phyloP scores from a whole-genome alignment of 2,888 invertebrate species.

The Ctenicera cuprea region DNA sequence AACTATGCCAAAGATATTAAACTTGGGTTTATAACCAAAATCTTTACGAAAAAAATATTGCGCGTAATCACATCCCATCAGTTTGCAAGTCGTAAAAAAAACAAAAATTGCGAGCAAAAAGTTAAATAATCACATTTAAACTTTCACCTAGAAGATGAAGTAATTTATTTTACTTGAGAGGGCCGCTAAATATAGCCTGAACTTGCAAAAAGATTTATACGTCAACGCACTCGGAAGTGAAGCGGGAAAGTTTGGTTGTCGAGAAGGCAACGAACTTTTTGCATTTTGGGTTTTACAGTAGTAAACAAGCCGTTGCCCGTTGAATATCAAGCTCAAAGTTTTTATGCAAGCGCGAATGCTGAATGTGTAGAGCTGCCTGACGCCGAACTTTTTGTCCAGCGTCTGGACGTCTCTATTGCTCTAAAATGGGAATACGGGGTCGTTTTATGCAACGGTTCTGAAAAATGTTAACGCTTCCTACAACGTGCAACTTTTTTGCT shows the following conservation, averaged over 20 bases:
- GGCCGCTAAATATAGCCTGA: background rate
- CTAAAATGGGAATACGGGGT: slow-evolving; percentile 20
- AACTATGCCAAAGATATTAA: no score
- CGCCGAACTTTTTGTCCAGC: slow-evolving; percentile 20
- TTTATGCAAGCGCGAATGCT: slow-evolving; percentile 21
- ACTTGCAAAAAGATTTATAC: background rate
- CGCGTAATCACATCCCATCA: no score
- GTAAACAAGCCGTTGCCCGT: slow-evolving; percentile 31
- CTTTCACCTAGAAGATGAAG: background rate
- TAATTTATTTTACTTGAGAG: background rate
- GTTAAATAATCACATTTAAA: no score
- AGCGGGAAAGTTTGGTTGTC: background rate
- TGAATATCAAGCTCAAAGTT: slow-evolving; percentile 15
- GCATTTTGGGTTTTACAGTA: slow-evolving; percentile 22
- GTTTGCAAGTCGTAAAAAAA: no score
- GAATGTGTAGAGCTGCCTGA: slow-evolving; percentile 18
- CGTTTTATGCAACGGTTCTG: slow-evolving; percentile 4
- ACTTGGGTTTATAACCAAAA: no score
- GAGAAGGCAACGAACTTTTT: slow-evolving; percentile 27
- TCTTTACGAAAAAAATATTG: no score
- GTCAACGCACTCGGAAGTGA: background rate
- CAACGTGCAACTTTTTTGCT: background rate
- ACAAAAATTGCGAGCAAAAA: no score
- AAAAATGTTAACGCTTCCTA: slow-evolving; percentile 12
- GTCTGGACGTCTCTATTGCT: slow-evolving; percentile 31